Evolutionary conservation across 2,888 invertebrate species (phyloP).

Genomic region (Drosophila villosipedis): DNA sequence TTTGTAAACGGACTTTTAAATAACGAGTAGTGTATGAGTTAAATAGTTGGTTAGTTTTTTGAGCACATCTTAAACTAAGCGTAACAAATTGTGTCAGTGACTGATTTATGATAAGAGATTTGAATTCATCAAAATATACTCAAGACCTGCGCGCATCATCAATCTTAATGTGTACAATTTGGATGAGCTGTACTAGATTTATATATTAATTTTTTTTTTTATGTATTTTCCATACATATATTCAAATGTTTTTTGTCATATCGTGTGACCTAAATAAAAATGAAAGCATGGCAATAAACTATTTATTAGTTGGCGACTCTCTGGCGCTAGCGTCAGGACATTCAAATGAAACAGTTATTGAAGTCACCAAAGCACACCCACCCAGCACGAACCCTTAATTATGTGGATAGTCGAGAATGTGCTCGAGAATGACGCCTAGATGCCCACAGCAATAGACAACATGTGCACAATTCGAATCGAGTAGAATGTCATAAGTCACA

Average conservation of each 20-base stretch:
- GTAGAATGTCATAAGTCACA: neutral
- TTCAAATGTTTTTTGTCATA: neutral
- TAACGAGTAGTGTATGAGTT: neutral
- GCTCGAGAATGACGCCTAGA: neutral
- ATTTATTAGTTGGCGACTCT: slow-evolving; percentile 69
- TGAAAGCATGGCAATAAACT: slow-evolving; percentile 60
- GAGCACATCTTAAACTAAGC: neutral
- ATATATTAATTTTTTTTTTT: neutral
- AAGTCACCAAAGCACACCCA: neutral
- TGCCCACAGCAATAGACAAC: neutral
- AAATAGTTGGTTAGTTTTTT: slow-evolving; percentile 11
- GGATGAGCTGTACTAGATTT: neutral
- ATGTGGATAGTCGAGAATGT: slow-evolving; percentile 3
- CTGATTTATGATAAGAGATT: slow-evolving; percentile 26
- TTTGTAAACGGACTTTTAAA: neutral
- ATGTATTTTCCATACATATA: neutral
- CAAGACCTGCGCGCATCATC: slow-evolving; percentile 29
- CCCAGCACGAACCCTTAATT: slow-evolving; percentile 17
- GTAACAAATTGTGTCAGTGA: neutral
- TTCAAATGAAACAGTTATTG: slow-evolving; percentile 23
- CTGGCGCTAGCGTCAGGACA: slow-evolving; percentile 54
- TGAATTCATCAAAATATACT: slow-evolving; percentile 14
- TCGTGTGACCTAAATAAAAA: slow-evolving; percentile 33
- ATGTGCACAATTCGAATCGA: neutral
- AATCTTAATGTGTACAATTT: slow-evolving; percentile 32